phyloP scores from a whole-genome alignment of 2,888 invertebrate species.

The Tetranychus truncatus region DNA sequence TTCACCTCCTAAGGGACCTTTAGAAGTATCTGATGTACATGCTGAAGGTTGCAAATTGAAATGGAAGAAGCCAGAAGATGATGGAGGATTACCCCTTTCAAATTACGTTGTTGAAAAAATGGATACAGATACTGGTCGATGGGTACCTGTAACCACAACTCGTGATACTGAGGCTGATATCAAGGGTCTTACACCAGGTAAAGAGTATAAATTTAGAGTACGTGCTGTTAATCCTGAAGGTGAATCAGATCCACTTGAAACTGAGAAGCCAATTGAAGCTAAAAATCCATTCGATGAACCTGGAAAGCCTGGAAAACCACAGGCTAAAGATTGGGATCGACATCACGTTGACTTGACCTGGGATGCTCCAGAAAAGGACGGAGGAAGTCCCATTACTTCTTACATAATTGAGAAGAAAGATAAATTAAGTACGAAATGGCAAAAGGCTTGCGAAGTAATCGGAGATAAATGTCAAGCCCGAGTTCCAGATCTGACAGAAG shows the following conservation, averaged over 20 bases:
- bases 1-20: conserved; percentile 64
- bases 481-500: conserved; percentile 70
- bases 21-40: conserved; percentile 64
- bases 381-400: conserved; percentile 62
- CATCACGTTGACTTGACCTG: conserved; percentile 82
- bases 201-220: conserved; percentile 84
- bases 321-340: conserved; percentile 57
- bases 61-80: conserved; percentile 86
- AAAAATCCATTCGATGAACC: conserved; percentile 90
- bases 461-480: conserved; percentile 64
- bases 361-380: conserved; percentile 71
- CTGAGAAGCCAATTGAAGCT: conserved; percentile 62
- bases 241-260: conserved; percentile 69
- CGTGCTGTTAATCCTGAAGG: conserved; percentile 84
- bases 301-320: conserved; percentile 33
- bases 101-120: conserved; percentile 84
- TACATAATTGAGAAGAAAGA: conserved; percentile 91
- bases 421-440: conserved; percentile 42
- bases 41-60: conserved; percentile 42
- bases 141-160: conserved; percentile 57
- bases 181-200: conserved; percentile 69
- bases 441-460: conserved; percentile 56
- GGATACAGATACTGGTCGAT: conserved; percentile 57
- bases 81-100: conserved; percentile 78
- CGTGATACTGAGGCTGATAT: conserved; percentile 46